phyloP scores from a whole-genome alignment of 2,113 vertebrate genomes.

The Syngnathus typhle region DNA sequence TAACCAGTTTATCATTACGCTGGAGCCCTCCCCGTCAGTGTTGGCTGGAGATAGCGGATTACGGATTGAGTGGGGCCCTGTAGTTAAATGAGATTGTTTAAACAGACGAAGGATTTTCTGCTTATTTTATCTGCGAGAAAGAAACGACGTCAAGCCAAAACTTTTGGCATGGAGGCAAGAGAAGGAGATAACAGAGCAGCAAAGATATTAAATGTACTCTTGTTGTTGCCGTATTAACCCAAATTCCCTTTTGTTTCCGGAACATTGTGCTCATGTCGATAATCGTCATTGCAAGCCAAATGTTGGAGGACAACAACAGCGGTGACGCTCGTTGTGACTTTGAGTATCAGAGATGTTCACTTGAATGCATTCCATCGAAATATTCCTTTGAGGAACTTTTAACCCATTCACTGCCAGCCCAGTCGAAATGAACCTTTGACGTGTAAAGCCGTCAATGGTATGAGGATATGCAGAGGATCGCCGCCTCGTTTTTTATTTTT shows the following conservation, averaged over 20 bases:
- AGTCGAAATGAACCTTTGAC: too few relatives aligned
- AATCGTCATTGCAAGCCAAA: slow-evolving; percentile 23
- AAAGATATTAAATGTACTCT: slow-evolving; percentile 29
- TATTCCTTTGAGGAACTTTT: slow-evolving; percentile 19
- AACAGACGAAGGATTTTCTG: slow-evolving; percentile 65
- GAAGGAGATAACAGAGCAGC: slow-evolving; percentile 5
- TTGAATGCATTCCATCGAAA: slow-evolving; percentile 25
- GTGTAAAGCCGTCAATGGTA: too few relatives aligned
- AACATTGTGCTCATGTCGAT: slow-evolving; percentile 18
- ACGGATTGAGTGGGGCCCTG: slow-evolving; percentile 48
- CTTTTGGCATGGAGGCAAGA: slow-evolving; percentile 4
- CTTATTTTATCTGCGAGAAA: slow-evolving; percentile 36
- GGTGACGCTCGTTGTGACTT: background rate
- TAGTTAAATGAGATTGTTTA: slow-evolving; percentile 62
- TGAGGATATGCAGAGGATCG: slow-evolving; percentile 23
- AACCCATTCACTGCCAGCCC: background rate
- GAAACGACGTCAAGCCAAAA: slow-evolving; percentile 34
- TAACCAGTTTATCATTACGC: slow-evolving; percentile 15
- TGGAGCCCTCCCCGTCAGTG: slow-evolving; percentile 16
- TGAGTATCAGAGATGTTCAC: background rate
- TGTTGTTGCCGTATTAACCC: slow-evolving; percentile 53
- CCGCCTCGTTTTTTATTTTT: slow-evolving; percentile 12
- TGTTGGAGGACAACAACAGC: background rate
- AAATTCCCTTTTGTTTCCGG: slow-evolving; percentile 35
- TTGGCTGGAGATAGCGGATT: slow-evolving; percentile 58